Percentiles rank a stretch among this genome's conserved stretches.
Evolutionary conservation across 2,113 vertebrate species (phyloP).

Genomic region (Misgurnus mizolepis): DNA sequence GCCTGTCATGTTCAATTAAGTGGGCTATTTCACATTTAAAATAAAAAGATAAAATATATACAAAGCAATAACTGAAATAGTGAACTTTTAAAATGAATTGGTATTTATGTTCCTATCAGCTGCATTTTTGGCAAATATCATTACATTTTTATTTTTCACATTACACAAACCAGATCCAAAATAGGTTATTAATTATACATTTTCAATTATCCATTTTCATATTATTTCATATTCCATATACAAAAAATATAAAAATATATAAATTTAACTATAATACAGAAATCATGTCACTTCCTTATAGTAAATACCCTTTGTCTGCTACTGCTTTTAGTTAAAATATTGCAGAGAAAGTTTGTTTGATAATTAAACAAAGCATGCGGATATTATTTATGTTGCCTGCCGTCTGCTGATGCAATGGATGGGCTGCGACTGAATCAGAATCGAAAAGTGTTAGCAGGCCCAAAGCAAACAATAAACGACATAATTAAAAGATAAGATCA

Average conservation of each 20-base stretch:
- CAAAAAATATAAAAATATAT: too few relatives aligned
- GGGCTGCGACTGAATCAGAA: constrained; percentile 11
- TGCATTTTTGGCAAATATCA: too few relatives aligned
- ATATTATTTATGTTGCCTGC: constrained; percentile 3
- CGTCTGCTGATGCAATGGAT: constrained; percentile 1
- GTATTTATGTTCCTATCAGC: too few relatives aligned
- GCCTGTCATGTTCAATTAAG: constrained; percentile 10
- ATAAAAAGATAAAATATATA: too few relatives aligned
- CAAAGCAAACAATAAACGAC: constrained; percentile 30
- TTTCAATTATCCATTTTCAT: too few relatives aligned
- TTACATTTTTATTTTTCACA: too few relatives aligned
- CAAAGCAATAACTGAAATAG: too few relatives aligned
- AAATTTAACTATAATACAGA: neutral
- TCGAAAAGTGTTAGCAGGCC: constrained; percentile 18
- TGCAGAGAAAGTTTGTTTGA: neutral
- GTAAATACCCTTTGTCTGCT: neutral
- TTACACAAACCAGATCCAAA: too few relatives aligned
- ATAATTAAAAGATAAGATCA: constrained; percentile 47
- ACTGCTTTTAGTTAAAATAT: neutral
- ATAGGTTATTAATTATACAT: too few relatives aligned
- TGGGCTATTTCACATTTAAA: neutral
- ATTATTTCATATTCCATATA: too few relatives aligned
- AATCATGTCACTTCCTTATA: neutral
- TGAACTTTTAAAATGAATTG: too few relatives aligned
- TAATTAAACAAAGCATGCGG: neutral